Evolutionary conservation across 2,797 vertebrate species (phyloP).

Genomic region (Rhinophrynus dorsalis): DNA sequence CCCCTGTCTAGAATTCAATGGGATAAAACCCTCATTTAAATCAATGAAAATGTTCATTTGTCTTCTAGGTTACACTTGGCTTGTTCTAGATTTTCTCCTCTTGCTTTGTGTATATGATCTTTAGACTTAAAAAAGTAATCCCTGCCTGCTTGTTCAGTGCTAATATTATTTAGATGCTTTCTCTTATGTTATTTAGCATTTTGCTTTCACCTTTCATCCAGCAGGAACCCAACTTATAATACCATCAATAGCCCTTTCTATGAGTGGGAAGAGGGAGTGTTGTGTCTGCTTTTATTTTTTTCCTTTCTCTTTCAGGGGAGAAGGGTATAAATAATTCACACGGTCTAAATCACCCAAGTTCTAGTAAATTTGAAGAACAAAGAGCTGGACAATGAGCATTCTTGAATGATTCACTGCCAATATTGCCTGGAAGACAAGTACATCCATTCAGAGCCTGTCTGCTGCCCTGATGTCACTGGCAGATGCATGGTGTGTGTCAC

Average conservation of each 20-base stretch:
- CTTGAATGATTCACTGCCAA: conserved; percentile 24
- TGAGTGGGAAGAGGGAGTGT: neutral
- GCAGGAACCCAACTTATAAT: neutral
- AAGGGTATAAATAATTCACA: conserved; percentile 32
- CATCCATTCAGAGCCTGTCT: conserved; percentile 12
- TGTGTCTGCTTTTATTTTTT: neutral
- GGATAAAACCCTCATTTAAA: too few species aligned
- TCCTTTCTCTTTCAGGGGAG: neutral
- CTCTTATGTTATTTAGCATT: neutral
- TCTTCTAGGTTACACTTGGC: too few species aligned
- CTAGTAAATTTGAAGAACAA: conserved; percentile 17
- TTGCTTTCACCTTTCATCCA: neutral
- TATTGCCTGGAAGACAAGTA: conserved; percentile 6
- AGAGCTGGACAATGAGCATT: conserved; percentile 29
- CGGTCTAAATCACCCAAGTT: conserved; percentile 28
- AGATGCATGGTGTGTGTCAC: neutral
- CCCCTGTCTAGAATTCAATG: too few species aligned
- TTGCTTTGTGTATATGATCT: too few species aligned
- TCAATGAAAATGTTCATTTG: too few species aligned
- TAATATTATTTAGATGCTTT: neutral
- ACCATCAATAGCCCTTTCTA: conserved; percentile 12
- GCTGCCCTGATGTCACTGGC: neutral
- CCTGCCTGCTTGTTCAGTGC: too few species aligned
- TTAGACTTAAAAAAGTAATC: too few species aligned
- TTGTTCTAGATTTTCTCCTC: too few species aligned